A percentile compares a stretch with the other conserved stretches of the same genome.
Conservation (phyloP, 2,888 invertebrate genomes). For the Mythimna albipuncta region DNA sequence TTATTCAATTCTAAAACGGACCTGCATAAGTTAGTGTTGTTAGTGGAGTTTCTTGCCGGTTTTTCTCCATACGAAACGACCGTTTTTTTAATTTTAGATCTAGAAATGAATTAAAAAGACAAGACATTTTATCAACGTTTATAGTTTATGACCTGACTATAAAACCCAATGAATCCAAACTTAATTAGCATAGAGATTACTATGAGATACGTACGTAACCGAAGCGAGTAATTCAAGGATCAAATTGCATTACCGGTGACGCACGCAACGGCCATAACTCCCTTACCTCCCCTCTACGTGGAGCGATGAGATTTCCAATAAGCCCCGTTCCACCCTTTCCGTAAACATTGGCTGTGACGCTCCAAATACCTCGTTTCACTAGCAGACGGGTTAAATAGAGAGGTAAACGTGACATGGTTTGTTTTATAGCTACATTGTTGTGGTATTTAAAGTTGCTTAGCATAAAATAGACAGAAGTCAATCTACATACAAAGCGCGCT, state of each 20-base stretch:
- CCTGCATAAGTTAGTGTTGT: too few species aligned
- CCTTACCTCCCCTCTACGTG: conserved; percentile 54
- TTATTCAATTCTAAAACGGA: too few species aligned
- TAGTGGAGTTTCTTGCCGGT: too few species aligned
- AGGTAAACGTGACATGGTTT: conserved; percentile 24
- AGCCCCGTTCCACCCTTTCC: conserved; percentile 56
- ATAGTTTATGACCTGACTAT: not conserved
- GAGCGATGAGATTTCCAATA: conserved; percentile 64
- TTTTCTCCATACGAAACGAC: too few species aligned
- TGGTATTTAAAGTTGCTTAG: not conserved
- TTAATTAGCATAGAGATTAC: conserved; percentile 51
- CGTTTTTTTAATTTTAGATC: too few species aligned
- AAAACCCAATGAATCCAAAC: conserved; percentile 22
- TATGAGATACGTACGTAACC: conserved; percentile 7
- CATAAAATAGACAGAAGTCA: too few species aligned
- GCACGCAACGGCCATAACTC: conserved; percentile 49
- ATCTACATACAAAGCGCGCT: too few species aligned
- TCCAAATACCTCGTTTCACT: conserved; percentile 40
- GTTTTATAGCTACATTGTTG: conserved; percentile 13
- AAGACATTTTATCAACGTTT: too few species aligned
- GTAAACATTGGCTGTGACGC: conserved; percentile 58
- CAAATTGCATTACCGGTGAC: conserved; percentile 61
- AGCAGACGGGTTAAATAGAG: conserved; percentile 42
- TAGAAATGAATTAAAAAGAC: not conserved
- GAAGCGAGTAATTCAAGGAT: conserved; percentile 59